phyloP scores from a whole-genome alignment of 2,888 invertebrate genomes.

The Catocala sponsa region DNA sequence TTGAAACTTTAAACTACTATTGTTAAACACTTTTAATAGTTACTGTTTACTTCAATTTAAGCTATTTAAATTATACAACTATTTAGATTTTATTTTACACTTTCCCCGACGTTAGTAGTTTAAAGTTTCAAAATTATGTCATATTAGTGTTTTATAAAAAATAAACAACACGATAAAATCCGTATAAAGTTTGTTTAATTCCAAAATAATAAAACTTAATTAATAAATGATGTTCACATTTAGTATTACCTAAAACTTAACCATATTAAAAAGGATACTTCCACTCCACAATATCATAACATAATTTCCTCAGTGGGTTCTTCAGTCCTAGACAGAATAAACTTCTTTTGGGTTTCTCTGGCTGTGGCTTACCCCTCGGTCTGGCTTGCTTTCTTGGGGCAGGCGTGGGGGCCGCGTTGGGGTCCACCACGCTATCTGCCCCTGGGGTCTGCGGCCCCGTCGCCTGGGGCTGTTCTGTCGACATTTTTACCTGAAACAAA shows the following conservation, averaged over 20 bases:
- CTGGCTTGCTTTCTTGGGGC: constrained; percentile 89
- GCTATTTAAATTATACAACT: no score
- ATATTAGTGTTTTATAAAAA: no score
- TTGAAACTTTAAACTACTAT: no score
- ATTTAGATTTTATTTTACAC: no score
- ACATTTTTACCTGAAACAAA: constrained; percentile 73
- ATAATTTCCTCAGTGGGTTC: constrained; percentile 98
- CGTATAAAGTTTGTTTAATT: no score
- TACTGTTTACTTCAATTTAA: no score
- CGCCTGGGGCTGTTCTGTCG: constrained; percentile 71
- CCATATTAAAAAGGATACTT: constrained; percentile 96
- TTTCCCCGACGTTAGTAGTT: no score
- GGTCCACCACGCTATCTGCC: constrained; percentile 67
- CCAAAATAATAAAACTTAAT: no score
- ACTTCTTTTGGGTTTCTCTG: constrained; percentile 96
- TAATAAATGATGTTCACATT: no score
- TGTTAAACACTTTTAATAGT: no score
- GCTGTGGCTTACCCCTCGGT: constrained; percentile 93
- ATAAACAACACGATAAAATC: no score
- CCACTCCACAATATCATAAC: constrained; percentile 99
- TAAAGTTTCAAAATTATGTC: no score
- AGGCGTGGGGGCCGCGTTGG: constrained; percentile 68
- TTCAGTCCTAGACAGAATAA: constrained; percentile 97
- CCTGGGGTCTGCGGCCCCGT: constrained; percentile 71
- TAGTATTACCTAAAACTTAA: neutral